These are phyloP conservation scores for Eilema sororculum DNA, from an alignment of 2,888 invertebrate genomes.

Conservation along the genomic window DNA sequence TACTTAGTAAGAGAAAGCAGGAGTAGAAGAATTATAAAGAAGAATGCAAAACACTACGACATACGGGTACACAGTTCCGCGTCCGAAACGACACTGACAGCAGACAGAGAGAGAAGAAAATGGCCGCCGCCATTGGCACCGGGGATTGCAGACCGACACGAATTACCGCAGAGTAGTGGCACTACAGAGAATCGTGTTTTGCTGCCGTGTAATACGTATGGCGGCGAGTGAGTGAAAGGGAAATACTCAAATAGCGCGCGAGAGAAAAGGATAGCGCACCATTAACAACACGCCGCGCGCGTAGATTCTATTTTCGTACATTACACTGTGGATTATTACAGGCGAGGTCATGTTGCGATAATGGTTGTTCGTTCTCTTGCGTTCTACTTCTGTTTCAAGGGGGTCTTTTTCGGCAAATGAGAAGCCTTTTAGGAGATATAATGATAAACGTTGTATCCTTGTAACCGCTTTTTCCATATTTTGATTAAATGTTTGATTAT, in stretches of 20 bases:
- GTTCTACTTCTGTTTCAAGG: conserved; percentile 70
- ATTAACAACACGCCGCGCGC: conserved; percentile 24
- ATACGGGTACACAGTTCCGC: conserved; percentile 67
- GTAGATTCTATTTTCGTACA: conserved; percentile 53
- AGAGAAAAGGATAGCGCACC: conserved; percentile 49
- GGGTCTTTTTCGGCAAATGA: conserved; percentile 23
- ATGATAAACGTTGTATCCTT: background rate
- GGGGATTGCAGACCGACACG: conserved; percentile 59
- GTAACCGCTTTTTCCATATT: background rate
- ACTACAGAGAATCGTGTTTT: conserved; percentile 53
- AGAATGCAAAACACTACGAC: conserved; percentile 63
- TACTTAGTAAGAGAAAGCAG: conserved; percentile 63
- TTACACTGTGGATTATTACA: conserved; percentile 68
- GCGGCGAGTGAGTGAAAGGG: conserved; percentile 53
- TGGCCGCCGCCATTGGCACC: conserved; percentile 74
- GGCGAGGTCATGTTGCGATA: conserved; percentile 68
- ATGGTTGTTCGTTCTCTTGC: conserved; percentile 76
- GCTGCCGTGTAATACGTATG: conserved; percentile 32
- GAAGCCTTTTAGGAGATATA: background rate
- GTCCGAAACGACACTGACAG: conserved; percentile 73
- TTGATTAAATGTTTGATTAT: background rate
- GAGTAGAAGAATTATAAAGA: conserved; percentile 74
- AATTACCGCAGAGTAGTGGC: conserved; percentile 59
- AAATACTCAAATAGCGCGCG: conserved; percentile 28
- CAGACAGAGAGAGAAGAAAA: conserved; percentile 84